Percentiles rank a stretch among this genome's conserved stretches.
Evolutionary conservation across 2,113 vertebrate genomes (phyloP).

Genomic region (Rhea americana): DNA sequence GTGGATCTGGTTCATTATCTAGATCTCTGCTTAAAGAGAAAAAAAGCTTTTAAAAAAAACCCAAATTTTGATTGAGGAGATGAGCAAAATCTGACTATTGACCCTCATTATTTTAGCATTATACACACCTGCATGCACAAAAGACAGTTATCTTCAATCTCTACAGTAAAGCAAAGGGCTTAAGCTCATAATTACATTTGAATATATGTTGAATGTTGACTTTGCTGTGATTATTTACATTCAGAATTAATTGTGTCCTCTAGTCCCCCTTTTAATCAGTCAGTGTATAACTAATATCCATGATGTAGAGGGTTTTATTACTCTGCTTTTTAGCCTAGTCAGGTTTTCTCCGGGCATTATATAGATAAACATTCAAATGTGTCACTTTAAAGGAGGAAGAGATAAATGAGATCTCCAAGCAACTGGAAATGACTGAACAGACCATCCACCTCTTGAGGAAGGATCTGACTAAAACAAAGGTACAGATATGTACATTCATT

Average conservation of each 20-base stretch:
- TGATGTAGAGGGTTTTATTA: background rate
- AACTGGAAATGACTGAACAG: conserved; percentile 12
- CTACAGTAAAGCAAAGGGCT: background rate
- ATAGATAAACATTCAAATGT: background rate
- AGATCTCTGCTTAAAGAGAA: background rate
- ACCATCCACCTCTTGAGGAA: background rate
- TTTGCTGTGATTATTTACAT: background rate
- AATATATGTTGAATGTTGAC: background rate
- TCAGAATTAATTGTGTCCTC: background rate
- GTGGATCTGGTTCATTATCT: background rate
- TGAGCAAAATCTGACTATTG: background rate
- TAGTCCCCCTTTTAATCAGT: background rate
- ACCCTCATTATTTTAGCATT: background rate
- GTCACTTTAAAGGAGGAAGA: conserved; percentile 35
- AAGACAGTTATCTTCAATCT: background rate
- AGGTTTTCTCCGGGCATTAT: background rate
- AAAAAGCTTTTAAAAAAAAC: background rate
- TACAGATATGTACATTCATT: background rate
- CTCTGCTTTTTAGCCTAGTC: background rate
- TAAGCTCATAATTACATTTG: background rate
- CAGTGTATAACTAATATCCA: background rate
- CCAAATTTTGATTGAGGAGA: background rate
- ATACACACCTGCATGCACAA: accelerated
- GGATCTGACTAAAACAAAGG: conserved; percentile 14
- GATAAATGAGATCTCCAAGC: conserved; percentile 5